phyloP scores from a whole-genome alignment of 2,888 invertebrate genomes.

The Cepaea hortensis region DNA sequence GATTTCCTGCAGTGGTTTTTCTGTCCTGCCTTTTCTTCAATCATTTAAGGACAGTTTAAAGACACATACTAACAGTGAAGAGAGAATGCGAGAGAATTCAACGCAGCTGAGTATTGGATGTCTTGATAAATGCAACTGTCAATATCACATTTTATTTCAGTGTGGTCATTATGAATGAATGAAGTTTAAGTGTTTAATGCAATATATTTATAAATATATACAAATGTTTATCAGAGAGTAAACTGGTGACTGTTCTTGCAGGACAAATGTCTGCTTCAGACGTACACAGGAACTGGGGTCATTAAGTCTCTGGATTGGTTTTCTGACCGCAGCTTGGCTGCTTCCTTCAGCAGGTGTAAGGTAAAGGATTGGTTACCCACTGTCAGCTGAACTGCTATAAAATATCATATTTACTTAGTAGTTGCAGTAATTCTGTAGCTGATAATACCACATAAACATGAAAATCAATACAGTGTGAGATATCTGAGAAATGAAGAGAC shows the following conservation, averaged over 20 bases:
- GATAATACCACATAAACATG: too few relatives aligned
- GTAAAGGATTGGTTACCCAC: slow-evolving; percentile 59
- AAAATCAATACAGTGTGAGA: too few relatives aligned
- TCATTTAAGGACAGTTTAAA: too few relatives aligned
- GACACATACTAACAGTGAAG: too few relatives aligned
- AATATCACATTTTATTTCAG: background rate
- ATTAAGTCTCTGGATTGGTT: slow-evolving; percentile 79
- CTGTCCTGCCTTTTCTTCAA: too few relatives aligned
- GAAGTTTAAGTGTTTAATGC: background rate
- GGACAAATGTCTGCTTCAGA: slow-evolving; percentile 80
- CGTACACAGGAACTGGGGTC: slow-evolving; percentile 79
- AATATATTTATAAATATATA: background rate
- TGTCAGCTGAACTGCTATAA: background rate
- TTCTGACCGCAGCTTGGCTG: slow-evolving; percentile 78
- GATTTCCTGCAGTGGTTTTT: too few relatives aligned
- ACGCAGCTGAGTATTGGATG: too few relatives aligned
- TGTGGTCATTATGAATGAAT: background rate
- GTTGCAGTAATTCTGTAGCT: too few relatives aligned
- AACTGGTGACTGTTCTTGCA: slow-evolving; percentile 55
- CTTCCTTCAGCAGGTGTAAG: slow-evolving; percentile 80
- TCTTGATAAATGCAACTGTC: too few relatives aligned
- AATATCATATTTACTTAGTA: too few relatives aligned
- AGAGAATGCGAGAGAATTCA: too few relatives aligned
- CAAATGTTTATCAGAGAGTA: background rate
- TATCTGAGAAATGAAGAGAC: too few relatives aligned